Percentiles rank a stretch among this genome's conserved stretches.
Conservation (phyloP, 2,113 vertebrate species). For the Sterrhoptilus dennistouni region DNA sequence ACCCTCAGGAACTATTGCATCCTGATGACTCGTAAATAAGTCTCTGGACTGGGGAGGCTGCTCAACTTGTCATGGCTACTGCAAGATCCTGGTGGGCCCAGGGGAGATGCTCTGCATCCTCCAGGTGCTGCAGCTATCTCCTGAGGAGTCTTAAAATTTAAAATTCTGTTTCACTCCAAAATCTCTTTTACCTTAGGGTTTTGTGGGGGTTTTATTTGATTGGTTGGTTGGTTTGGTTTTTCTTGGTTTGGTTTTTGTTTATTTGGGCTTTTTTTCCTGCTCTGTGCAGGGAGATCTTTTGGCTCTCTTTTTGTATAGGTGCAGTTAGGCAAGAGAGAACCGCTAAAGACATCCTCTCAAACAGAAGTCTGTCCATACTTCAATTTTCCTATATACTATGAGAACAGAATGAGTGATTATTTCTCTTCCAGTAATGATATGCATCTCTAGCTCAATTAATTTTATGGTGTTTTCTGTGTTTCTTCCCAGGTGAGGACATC, state of each 20-base stretch:
- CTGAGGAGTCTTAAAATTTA: not conserved
- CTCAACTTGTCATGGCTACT: not conserved
- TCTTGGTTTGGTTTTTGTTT: not conserved
- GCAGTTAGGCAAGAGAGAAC: not conserved
- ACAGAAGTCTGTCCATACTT: not conserved
- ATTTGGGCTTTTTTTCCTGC: not conserved
- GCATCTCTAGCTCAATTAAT: not conserved
- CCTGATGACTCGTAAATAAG: not conserved
- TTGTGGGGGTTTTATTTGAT: not conserved
- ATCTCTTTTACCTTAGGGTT: not conserved
- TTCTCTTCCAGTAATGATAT: not conserved
- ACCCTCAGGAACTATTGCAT: not conserved
- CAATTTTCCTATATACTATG: not conserved
- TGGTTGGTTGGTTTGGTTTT: not conserved
- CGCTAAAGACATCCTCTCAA: accelerated
- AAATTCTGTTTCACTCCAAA: not conserved
- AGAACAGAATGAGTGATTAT: not conserved
- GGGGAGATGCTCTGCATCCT: no score
- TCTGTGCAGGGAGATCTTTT: not conserved
- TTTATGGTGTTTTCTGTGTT: not conserved
- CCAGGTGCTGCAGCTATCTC: not conserved
- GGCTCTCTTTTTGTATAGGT: not conserved
- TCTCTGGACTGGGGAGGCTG: not conserved
- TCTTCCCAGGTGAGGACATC: not conserved
- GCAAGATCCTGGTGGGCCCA: accelerated